Evolutionary conservation across 1,140 invertebrate genomes (phyloP), one percentile per base, ranked within the genome.

Genomic region (Euglossa dilemma): DNA sequence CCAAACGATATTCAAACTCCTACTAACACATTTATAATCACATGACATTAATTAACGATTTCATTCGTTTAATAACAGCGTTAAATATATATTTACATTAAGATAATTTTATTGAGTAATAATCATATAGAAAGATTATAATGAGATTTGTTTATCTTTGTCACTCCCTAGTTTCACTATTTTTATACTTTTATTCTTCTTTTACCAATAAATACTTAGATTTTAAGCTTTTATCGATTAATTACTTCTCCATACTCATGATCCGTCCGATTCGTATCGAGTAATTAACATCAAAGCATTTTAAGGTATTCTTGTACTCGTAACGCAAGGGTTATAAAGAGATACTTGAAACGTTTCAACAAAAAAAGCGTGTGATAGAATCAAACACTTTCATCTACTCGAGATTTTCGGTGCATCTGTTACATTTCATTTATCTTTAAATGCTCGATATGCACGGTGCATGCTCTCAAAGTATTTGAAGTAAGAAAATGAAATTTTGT

Each of bases 341-440:
- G 20, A 8, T 43, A 43, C 25, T 43, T 28, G 9, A 56, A 72
- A 43, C 52, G 11, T 43, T 72, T 43, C 43, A 23, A 36, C 36
- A 36, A 36, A 56, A 12, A 69, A 12, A 14, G 16, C 18, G 14
- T 14, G 5, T 7, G 45, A 25, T 69, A 43, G 28, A 56, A 56
- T 71, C 69, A 28, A 71, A 6, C 20, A 36, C 18, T 20, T 28
- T 63, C n/a, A 63, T 71, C 70, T 56, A 71, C 9, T 71, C 50
- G 50, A 43, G 25, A 56, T 20, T 50, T 18, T 36, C 52, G 1
- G 52, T 52, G 23, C 70, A 71, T 71, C 70, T 71, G 52, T 43
- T 50, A 56, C 28, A 8, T 56, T 36, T 36, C 12, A 52, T 71
- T 18, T 25, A 52, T 20, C 20, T 54, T 52, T 14, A 28, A 63